Conservation (phyloP, 2,797 vertebrate genomes). For the Enteromius trimaculatus region DNA sequence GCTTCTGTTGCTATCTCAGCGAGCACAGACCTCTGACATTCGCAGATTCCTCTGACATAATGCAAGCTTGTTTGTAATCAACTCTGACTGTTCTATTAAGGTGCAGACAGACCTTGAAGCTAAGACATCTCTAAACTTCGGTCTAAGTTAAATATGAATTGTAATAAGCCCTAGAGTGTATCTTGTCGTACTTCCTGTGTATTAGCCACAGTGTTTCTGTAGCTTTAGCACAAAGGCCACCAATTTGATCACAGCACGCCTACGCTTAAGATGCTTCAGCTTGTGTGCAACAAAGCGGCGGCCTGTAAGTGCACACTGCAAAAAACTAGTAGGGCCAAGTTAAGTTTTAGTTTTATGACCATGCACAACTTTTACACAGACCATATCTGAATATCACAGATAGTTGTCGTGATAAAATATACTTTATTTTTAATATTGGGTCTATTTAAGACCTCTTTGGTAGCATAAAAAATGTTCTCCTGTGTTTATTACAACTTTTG, state of each 20-base stretch:
- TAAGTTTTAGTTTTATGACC: background rate
- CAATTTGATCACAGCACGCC: constrained; percentile 48
- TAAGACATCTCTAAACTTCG: background rate
- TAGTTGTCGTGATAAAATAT: background rate
- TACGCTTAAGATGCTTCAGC: constrained; percentile 44
- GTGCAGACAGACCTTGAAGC: background rate
- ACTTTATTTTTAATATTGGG: background rate
- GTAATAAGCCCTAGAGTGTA: background rate
- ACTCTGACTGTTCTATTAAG: constrained; percentile 1
- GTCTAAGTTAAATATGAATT: background rate
- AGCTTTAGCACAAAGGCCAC: constrained; percentile 10
- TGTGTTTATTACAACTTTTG: background rate
- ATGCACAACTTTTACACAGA: background rate
- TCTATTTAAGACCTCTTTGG: background rate
- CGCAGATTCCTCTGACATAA: constrained; percentile 43
- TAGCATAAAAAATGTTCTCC: background rate
- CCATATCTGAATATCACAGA: background rate
- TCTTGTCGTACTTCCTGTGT: constrained; percentile 18
- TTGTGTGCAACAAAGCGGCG: constrained; percentile 29
- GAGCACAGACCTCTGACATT: constrained; percentile 39
- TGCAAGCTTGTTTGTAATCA: constrained; percentile 20
- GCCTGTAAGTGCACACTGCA: background rate
- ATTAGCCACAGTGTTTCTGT: constrained; percentile 17
- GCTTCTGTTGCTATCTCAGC: constrained; percentile 29
- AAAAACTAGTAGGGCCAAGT: background rate